phyloP scores from a whole-genome alignment of 1,140 invertebrate species.

The Meloidogyne hapla region DNA sequence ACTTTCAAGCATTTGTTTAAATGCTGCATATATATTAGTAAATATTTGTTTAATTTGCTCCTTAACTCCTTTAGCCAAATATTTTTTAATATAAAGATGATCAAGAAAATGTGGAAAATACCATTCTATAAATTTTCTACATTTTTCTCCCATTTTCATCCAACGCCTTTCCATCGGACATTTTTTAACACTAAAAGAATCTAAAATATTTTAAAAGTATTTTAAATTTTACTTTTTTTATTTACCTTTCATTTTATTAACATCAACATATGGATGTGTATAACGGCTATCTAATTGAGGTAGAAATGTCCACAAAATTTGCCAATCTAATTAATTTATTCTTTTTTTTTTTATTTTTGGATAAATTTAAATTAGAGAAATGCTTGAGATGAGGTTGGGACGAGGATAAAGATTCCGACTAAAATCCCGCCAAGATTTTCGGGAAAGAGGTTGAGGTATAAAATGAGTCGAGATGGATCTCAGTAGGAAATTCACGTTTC shows the following conservation, averaged over 20 bases:
- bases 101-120: slow-evolving; percentile 11
- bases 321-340: slow-evolving; percentile 3
- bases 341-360: too few species aligned
- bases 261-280: slow-evolving; percentile 5
- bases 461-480: too few species aligned
- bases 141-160: slow-evolving; percentile 10
- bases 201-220: not conserved
- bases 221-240: not conserved
- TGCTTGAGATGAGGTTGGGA: too few species aligned
- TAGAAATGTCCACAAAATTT: slow-evolving; percentile 11
- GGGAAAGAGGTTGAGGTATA: too few species aligned
- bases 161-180: not conserved
- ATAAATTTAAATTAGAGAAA: too few species aligned
- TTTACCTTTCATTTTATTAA: slow-evolving; percentile 12
- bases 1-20: slow-evolving; percentile 11
- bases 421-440: too few species aligned
- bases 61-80: not conserved
- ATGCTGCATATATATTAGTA: not conserved
- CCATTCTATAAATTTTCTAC: slow-evolving; percentile 9
- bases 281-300: slow-evolving; percentile 8
- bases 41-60: slow-evolving; percentile 2
- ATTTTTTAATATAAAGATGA: not conserved
- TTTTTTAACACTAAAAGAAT: slow-evolving; percentile 5
- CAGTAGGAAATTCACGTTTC: too few species aligned
- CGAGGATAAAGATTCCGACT: too few species aligned